Evolutionary conservation across 1,140 invertebrate genomes (phyloP), one percentile per base, ranked within the genome.

Genomic region (Dendrolimus punctatus): DNA sequence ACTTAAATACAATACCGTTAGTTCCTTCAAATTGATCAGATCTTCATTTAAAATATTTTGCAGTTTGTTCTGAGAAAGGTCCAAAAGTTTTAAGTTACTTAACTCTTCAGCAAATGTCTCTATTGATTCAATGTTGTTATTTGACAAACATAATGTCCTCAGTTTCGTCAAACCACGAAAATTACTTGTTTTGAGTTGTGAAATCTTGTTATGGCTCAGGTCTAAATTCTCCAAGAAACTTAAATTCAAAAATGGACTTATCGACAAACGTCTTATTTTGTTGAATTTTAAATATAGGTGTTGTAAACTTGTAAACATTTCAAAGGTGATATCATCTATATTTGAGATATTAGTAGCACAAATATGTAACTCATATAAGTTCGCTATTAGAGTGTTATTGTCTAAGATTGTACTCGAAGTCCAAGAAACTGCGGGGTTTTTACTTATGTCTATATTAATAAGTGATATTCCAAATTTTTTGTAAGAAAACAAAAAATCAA

Each of bases 51-150:
- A 78, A 60, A 91, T 76, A 49, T 85, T 79, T 58, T 83, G 82
- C 47, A 97, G 89, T 53, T 90, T 82, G 73, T 98, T 98, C 73
- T 96, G 88, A 45, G 93, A 94, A 8, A 94, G 90, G 70, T 97
- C 96, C 8, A 97, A 85, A 46, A 96, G 85, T 79, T 94, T 94
- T 44, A 98, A 80, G 9, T 93, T 95, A 2, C 60, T 64, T 53
- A 86, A 76, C 49, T 86, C 83, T 75, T 81, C 75, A 44, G 78
- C 68, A 60, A 91, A 92, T 90, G 95, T 93, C 68, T 95, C 93
- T 51, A 92, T 91, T 51, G 95, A 85, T 43, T 90, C 88, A 46
- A 96, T 89, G 42, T 88, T 89, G 77, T 96, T 96, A 68, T 95
- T 90, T 1, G 94, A 95, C 52, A 95, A 85, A 80, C 95, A 96